phyloP scores from a whole-genome alignment of 2,797 vertebrate species.

The Diceros bicornis region DNA sequence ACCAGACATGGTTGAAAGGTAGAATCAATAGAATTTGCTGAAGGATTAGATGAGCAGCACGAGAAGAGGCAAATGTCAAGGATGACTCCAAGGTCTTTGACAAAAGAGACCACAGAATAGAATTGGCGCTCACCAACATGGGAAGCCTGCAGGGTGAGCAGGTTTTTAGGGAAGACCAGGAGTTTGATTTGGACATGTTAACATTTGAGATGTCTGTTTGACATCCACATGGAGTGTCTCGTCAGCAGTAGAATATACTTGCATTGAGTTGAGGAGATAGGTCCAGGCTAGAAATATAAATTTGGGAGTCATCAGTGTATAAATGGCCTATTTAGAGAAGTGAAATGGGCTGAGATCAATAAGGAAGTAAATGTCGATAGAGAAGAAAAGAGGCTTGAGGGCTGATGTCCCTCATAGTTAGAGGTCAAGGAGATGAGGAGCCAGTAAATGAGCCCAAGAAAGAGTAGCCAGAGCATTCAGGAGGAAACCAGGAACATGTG shows the following conservation, averaged over 20 bases:
- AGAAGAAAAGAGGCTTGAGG: neutral
- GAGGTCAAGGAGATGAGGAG: neutral
- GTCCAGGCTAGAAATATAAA: neutral
- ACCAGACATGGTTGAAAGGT: neutral
- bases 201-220: neutral
- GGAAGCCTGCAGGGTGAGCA: neutral
- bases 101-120: neutral
- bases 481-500: neutral
- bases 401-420: neutral
- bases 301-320: neutral
- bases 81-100: neutral
- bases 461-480: neutral
- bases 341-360: neutral
- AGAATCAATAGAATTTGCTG: neutral
- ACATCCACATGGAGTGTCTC: neutral
- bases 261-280: neutral
- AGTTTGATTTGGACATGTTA: neutral
- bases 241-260: neutral
- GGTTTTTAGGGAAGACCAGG: neutral
- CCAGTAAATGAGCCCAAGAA: neutral
- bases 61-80: neutral
- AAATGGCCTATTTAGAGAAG: neutral
- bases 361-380: neutral
- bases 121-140: neutral
- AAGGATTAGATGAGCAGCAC: neutral